Conservation (phyloP, 2,113 vertebrate species). For the Halcyon senegalensis region DNA sequence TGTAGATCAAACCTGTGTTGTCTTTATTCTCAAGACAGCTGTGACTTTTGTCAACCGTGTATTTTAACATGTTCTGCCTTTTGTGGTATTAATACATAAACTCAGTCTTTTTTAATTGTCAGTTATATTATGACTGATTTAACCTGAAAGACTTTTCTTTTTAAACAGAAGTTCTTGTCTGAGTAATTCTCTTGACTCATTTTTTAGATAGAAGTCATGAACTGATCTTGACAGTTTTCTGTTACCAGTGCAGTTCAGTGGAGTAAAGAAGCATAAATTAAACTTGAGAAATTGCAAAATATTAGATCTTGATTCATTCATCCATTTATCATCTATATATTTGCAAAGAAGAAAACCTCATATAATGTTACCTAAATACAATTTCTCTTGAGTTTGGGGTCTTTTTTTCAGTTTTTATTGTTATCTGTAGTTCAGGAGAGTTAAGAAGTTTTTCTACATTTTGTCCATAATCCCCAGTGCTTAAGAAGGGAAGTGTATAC, state of each 20-base stretch:
- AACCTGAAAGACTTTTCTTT: neutral
- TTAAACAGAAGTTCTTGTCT: neutral
- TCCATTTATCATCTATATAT: neutral
- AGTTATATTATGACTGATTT: neutral
- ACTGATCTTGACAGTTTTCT: neutral
- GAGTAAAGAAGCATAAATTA: neutral
- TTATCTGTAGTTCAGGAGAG: neutral
- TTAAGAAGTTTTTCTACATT: neutral
- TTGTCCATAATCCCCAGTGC: neutral
- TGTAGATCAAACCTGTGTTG: neutral
- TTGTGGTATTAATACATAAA: neutral
- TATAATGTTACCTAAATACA: neutral
- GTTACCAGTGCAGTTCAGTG: neutral
- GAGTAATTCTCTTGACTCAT: neutral
- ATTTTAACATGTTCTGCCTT: neutral
- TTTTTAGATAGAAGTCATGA: neutral
- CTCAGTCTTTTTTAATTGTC: neutral
- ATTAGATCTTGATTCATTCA: neutral
- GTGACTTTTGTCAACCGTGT: neutral
- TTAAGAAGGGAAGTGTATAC: neutral
- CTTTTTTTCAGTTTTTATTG: neutral
- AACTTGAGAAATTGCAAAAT: neutral
- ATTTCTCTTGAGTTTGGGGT: neutral
- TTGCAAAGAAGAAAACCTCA: neutral
- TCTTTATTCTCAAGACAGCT: neutral